These are phyloP conservation scores for Spongia lamella DNA, from an alignment of 37 sponge, comb jelly and placozoan genomes.

Conservation along the genomic window DNA sequence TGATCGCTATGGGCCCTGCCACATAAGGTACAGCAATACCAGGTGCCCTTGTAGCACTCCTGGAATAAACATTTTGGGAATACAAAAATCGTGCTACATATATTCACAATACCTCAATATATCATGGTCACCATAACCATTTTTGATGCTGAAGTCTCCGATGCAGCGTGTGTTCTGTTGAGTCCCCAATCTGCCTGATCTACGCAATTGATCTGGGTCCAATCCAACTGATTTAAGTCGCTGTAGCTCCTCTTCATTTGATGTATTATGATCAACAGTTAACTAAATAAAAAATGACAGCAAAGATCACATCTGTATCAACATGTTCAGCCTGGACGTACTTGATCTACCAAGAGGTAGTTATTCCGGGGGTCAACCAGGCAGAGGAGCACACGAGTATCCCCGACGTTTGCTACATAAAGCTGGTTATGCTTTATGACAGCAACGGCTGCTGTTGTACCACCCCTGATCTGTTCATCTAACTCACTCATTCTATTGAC, in stretches of 20 bases:
- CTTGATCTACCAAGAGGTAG: too few relatives aligned
- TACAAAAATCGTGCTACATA: too few relatives aligned
- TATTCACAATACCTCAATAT: constrained; percentile 32
- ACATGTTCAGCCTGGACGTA: too few relatives aligned
- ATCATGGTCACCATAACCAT: constrained; percentile 86
- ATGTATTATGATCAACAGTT: constrained; percentile 81
- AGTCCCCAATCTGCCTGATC: constrained; percentile 54
- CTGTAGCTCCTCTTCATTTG: constrained; percentile 65
- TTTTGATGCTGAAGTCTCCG: constrained; percentile 89
- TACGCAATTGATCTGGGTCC: constrained; percentile 27
- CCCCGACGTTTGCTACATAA: constrained; percentile 89
- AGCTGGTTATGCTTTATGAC: constrained; percentile 46
- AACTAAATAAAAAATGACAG: constrained; percentile 23
- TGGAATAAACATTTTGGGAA: constrained; percentile 1
- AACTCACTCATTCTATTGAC: constrained; percentile 47
- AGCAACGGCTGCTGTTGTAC: constrained; percentile 64
- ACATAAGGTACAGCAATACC: constrained; percentile 71
- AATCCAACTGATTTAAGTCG: constrained; percentile 70
- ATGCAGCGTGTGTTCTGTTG: constrained; percentile 83
- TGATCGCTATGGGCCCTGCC: constrained; percentile 36
- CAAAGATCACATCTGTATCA: too few relatives aligned
- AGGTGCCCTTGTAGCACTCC: constrained; percentile 54
- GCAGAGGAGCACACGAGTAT: constrained; percentile 72
- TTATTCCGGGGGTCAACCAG: neutral
- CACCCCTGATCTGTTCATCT: constrained; percentile 68